These are phyloP conservation scores for Etheostoma cragini DNA, from an alignment of 2,113 vertebrate genomes.

Conservation along the genomic window DNA sequence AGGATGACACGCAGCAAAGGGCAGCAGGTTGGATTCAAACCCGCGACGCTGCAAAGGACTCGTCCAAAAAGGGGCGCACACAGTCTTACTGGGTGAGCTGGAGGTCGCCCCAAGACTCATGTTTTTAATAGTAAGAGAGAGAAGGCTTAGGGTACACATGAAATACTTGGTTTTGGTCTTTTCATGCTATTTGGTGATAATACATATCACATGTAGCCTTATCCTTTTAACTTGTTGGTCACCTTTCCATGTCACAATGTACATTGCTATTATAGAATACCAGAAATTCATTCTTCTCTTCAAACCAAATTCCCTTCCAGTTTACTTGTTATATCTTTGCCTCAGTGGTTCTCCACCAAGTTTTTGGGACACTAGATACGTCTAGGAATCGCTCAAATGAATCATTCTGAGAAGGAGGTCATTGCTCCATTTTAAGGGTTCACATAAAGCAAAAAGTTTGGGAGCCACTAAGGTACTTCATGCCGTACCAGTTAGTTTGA, in stretches of 20 bases:
- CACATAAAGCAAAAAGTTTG: not conserved
- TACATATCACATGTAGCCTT: not conserved
- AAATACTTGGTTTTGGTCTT: not conserved
- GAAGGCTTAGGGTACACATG: not conserved
- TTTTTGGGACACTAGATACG: not conserved
- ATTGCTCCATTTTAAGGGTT: constrained; percentile 15
- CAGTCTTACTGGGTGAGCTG: too few relatives aligned
- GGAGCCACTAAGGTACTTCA: not conserved
- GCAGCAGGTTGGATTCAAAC: too few relatives aligned
- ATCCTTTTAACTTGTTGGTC: not conserved
- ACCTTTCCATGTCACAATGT: not conserved
- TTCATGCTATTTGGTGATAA: not conserved
- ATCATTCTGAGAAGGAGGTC: not conserved
- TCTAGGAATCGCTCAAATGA: not conserved
- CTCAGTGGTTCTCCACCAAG: not conserved
- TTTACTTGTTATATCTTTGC: not conserved
- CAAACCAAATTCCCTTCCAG: not conserved
- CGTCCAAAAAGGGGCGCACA: too few relatives aligned
- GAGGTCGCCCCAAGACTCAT: too few relatives aligned
- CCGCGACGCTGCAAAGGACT: too few relatives aligned
- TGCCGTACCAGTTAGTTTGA: not conserved
- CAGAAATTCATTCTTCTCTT: not conserved
- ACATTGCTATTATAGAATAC: not conserved
- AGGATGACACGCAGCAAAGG: too few relatives aligned
- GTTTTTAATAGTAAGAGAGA: not conserved